Evolutionary conservation across 2,888 invertebrate species (phyloP).

Genomic region (Isotomurus palustris): DNA sequence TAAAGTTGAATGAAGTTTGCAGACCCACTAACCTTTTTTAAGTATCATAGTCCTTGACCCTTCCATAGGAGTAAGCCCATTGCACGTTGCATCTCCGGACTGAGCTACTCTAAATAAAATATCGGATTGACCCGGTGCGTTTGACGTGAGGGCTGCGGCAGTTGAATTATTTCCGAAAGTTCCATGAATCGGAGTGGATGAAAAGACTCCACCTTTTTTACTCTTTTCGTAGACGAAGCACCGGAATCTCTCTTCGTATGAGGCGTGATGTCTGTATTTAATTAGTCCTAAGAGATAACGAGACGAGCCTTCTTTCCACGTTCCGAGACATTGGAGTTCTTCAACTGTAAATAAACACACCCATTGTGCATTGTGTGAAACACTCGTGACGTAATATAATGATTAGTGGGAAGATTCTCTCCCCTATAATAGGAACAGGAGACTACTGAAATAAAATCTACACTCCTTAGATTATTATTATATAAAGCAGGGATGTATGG

Average conservation of each 20-base stretch:
- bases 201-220: constrained; percentile 36
- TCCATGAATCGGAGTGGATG: constrained; percentile 17
- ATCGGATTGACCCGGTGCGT: constrained; percentile 46
- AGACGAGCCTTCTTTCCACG: constrained; percentile 90
- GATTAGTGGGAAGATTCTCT: too few relatives aligned
- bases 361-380: too few relatives aligned
- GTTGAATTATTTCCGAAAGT: constrained; percentile 28
- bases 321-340: constrained; percentile 82
- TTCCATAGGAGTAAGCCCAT: constrained; percentile 82
- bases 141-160: constrained; percentile 14
- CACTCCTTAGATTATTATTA: too few relatives aligned
- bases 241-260: constrained; percentile 86
- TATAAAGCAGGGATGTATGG: too few relatives aligned
- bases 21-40: constrained; percentile 60
- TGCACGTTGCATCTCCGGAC: constrained; percentile 88
- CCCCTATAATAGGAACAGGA: too few relatives aligned
- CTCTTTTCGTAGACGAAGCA: constrained; percentile 87
- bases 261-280: constrained; percentile 81
- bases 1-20: neutral
- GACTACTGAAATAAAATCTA: too few relatives aligned
- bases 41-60: constrained; percentile 79
- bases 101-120: constrained; percentile 80
- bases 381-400: too few relatives aligned
- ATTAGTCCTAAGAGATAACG: constrained; percentile 84
- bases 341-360: constrained; percentile 62